Evolutionary conservation across 2,113 vertebrate genomes (phyloP), one percentile per base, ranked within the genome.

Genomic region (Phylloscopus trochilus): DNA sequence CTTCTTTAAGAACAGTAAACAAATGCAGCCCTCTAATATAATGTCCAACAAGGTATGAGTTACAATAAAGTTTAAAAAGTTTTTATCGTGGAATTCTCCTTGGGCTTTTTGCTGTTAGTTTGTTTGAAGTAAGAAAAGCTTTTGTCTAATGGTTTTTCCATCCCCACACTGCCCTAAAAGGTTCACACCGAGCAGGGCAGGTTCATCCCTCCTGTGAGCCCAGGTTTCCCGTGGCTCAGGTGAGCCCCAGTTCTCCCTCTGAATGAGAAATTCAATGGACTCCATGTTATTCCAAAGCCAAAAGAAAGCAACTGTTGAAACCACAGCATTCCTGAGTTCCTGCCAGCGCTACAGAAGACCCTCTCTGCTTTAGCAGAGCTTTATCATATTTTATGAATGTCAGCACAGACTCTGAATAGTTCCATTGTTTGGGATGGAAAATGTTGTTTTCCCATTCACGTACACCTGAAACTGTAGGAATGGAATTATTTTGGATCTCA

Each of bases 321-420:
- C 96, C 94, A 95, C 91, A 89, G 84, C 91, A 95, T 95, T 95
- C 89, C 79, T 95, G 96, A 93, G 77, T 66, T 89, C 44, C 6
- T 8, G 92, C 94, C 96, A 96, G 84, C 0, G 1, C 81, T 91
- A 75, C 41, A 75, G 90, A 95, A 95, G 88, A 96, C 92, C 68
- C 88, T 93, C 77, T 93, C 64, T 62, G 46, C 80, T 90, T 78
- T 79, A 75, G 44, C 18, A 87, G 69, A 66, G 68, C 76, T 95
- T 96, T 92, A 94, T 94, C 92, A 56, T 94, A n/a, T 89, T 96
- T 95, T 95, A 87, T 93, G 79, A 81, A 87, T 84, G 73, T 96
- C 94, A 96, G 76, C 88, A 91, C 30, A 51, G 56, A 75, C 46
- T 15, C 86, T 96, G 90, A 96, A 95, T 94, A 68, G 85, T 68